Evolutionary conservation across 2,888 invertebrate species (phyloP), one percentile per base, ranked within the genome.

Genomic region (Elgonia sp.): DNA sequence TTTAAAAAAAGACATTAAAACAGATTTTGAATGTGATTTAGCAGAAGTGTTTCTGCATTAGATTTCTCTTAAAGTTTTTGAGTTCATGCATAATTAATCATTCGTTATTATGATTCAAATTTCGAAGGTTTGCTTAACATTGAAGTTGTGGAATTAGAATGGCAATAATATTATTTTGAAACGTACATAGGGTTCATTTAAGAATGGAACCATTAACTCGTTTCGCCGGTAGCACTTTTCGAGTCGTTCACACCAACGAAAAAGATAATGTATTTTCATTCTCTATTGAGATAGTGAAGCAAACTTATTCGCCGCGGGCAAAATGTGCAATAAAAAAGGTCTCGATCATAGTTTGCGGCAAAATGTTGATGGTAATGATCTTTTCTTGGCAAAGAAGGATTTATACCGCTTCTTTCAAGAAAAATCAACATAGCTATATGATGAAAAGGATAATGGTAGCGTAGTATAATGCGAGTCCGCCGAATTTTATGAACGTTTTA

Each of bases 261-360:
- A 87, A 87, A 79, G 83, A 83, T 87, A 83, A 87, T 83, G 79
- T 87, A 69, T 87, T 83, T 83, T 83, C 67, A 69, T 87, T 82
- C 86, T 50, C 9, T 55, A 86, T 87, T 87, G 79, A 87, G 77
- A 86, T 85, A 69, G 85, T 20, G 14, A 37, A 69, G 75, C 40
- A n/a, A 77, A 86, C 76, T 65, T 72, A 86, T 60, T 86, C 76
- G 46, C 82, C 82, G 72, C 82, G n/a, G 77, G 86, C 86, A 40
- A 70, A 76, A 70, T 37, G 81, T 39, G 67, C 73, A 67, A 73
- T 87, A 79, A 87, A 87, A 87, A 87, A 50, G 82, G 50, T 73
- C 67, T 63, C 82, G 29, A 83, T 86, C 76, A 75, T 80, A 67
- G 80, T 81, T 81, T 20, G 86, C 76, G 72, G 86, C 65, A 72